Evolutionary conservation across 2,113 vertebrate species (phyloP), one percentile per base, ranked within the genome.

Genomic region (Octodon degus): DNA sequence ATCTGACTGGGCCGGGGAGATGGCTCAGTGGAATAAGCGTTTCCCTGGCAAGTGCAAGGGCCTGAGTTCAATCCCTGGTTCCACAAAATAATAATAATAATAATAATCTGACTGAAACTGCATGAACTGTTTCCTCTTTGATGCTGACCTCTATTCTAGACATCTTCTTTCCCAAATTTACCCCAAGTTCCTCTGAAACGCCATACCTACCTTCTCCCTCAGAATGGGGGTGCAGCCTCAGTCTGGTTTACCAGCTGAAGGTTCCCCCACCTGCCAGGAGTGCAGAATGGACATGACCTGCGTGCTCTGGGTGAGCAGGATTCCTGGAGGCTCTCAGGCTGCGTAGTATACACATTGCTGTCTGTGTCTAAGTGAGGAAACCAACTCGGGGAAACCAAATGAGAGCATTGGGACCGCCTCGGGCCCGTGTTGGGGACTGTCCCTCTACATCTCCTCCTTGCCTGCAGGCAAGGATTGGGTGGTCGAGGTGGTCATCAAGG

Each of bases 131-230:
- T 93, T 97, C 86, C 81, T 79, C 19, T 30, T 74, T 84, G 58
- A 32, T 81, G 81, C 81, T 70, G 55, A 89, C 24, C 32, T 94
- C 55, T 82, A 53, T 77, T 76, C 63, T 85, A 14, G 47, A 85
- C 2, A 65, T 88, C 86, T 90, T 92, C 86, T 83, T 74, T 58
- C 24, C 37, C 47, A 79, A 92, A 76, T 79, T 74, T 85, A 88
- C 12, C 76, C 72, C 63, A 70, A 95, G 90, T 16, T 22, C 76
- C 1, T 9, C 32, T 40, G 34, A 89, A 65, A 58, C 8, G 53
- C 16, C 17, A 60, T 86, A 37, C 19, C 37, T 50, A 27, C 58
- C 22, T 40, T 50, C 40, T 76, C n/a, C 68, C 84, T 96, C 16
- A 34, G 8, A 24, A 30, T 70, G 16, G 12, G 43, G 70, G n/a